Base-by-base conservation (phyloP, 1,140 invertebrate species). In the Eciton burchellii region DNA sequence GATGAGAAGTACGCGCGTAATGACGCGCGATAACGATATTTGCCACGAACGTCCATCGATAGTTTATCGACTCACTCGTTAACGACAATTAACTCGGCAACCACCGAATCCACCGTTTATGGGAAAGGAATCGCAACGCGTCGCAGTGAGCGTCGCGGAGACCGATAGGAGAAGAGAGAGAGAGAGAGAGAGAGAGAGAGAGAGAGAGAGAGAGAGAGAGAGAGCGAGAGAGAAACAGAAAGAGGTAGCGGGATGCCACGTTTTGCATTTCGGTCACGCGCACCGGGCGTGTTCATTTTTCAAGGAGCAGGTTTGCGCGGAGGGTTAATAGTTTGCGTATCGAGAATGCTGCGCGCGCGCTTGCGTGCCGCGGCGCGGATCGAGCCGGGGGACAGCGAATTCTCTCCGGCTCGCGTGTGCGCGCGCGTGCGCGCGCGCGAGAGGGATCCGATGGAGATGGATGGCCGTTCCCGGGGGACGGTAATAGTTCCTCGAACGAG, bases 391-490 rank as follows among this genome's bases (percentile, higher is more conserved):
- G 54, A 47, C 16, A 52, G 43, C 54, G 68, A 57, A 35, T 35
- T 35, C 35, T 35, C 35, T 35, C 35, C 35, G 6, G 35, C 35
- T 35, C 35, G 35, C n/a, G n/a, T n/a, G n/a, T n/a, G n/a, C 52
- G 47, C 45, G 21, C 92, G 91, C n/a, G 65, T 88, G 83, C 41
- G 19, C 47, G 43, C 52, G 47, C 45, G 21, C 92, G 91, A 94
- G 90, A 92, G 91, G 90, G 88, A 94, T 94, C 87, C 92, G 89
- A 94, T 94, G 92, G 91, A 93, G 93, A 94, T 93, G 90, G 91
- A 94, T 94, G 88, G 90, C 85, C 84, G 87, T 83, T 92, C 92
- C 91, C 92, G 63, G 72, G 92, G 92, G 91, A 91, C 82, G 82
- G 84, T 92, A 91, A 92, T 93, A 91, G 91, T 92, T 91, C 66